Evolutionary conservation across 2,113 vertebrate genomes (phyloP), one percentile per base, ranked within the genome.

Genomic region (Vombatus ursinus): DNA sequence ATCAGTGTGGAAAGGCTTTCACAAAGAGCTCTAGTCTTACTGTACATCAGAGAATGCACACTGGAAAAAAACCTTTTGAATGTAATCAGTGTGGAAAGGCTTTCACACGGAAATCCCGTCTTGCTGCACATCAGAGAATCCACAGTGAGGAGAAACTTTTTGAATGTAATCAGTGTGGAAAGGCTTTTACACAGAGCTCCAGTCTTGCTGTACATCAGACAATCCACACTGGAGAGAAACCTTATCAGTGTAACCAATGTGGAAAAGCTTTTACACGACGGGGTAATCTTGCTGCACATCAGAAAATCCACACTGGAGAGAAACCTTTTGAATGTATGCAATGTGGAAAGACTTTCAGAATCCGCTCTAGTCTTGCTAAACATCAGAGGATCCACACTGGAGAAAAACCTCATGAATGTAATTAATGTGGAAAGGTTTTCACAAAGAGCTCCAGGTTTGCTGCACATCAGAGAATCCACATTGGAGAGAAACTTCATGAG

Each of bases 1-100:
- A 90, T 77, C 94, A 97, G 57, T 98, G 98, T 28, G 96, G 96
- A 47, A 98, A 98, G 28, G 94, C 97, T 26, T 98, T 98, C 91
- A 90, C 97, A 26, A 95, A 97, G 52, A 96, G 96, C 61, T 96
- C 96, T 51, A 98, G 99, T 3, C 97, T 97, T 16, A 54, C 94
- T 0, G 95, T 97, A 25, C 97, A 97, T 90, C 95, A 94, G 12
- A 96, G 94, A 77, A 37, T 26, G 49, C 97, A 97, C 0, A 3
- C 11, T 1, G 91, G 91, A 53, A 84, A 89, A n/a, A 95, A 96
- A 12, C 68, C 68, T 44, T 44, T n/a, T 44, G 68, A n/a, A n/a
- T 84, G n/a, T 84, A 44, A 84, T n/a, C n/a, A 84, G 68, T 84
- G 68, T 84, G 68, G 68, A 84, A 84, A 84, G 68, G 68, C 68